phyloP scores from a whole-genome alignment of 2,113 vertebrate species.

The Upupa epops region DNA sequence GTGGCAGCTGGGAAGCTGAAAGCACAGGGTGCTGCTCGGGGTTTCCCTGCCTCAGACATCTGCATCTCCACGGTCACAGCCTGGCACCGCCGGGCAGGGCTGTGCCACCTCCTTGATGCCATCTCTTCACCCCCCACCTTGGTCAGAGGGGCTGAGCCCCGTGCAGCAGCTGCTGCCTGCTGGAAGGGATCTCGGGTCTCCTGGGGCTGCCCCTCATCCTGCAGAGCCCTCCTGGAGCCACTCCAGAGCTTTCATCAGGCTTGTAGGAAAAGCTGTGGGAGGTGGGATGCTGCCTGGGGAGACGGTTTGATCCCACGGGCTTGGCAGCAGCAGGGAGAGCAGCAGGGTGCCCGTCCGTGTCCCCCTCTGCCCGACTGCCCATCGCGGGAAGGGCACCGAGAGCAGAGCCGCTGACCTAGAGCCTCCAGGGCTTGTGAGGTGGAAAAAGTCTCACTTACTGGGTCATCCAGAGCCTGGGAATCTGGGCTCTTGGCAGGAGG shows the following conservation, averaged over 20 bases:
- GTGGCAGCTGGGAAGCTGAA: neutral
- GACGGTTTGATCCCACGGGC: accelerated
- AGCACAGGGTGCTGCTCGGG: neutral
- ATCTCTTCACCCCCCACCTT: no score
- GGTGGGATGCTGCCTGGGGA: neutral
- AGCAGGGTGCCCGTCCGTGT: accelerated
- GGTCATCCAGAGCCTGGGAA: slow-evolving; percentile 27
- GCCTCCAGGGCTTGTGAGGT: slow-evolving; percentile 8
- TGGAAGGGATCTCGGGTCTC: neutral
- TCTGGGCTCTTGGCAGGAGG: slow-evolving; percentile 40
- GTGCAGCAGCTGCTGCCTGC: accelerated
- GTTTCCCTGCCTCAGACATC: neutral
- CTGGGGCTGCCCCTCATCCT: no score
- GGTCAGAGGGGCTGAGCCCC: neutral
- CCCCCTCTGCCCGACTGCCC: neutral
- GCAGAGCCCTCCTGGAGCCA: neutral
- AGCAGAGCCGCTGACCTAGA: neutral
- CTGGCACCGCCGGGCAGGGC: neutral
- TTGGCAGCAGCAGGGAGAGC: neutral
- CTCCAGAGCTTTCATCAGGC: neutral
- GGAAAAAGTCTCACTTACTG: slow-evolving; percentile 15
- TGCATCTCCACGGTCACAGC: accelerated
- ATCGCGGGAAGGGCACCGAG: accelerated
- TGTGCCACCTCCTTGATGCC: neutral
- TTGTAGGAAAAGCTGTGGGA: neutral